Percentiles rank a stretch among this genome's conserved stretches.
Evolutionary conservation across 1,140 invertebrate genomes (phyloP).

Genomic region (Octopus sinensis): DNA sequence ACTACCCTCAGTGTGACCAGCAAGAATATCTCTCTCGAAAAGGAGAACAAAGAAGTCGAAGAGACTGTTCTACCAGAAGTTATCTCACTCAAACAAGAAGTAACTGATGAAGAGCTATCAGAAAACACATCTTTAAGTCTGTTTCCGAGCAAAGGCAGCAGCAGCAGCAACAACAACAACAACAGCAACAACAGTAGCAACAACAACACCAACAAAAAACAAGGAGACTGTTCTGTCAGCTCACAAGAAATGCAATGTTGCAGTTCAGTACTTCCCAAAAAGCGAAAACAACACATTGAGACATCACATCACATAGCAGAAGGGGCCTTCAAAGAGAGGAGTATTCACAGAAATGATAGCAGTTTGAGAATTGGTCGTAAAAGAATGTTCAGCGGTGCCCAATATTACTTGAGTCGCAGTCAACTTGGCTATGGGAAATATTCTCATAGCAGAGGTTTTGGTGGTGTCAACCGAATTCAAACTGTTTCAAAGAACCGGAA

Average conservation of each 20-base stretch:
- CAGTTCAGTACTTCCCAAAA: constrained; percentile 50
- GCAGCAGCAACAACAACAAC: neutral
- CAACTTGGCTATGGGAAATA: neutral
- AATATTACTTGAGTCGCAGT: neutral
- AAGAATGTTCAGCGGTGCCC: neutral
- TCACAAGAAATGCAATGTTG: constrained; percentile 45
- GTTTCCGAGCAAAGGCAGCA: neutral
- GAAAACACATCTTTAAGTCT: neutral
- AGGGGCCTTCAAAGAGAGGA: neutral
- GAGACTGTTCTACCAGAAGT: neutral
- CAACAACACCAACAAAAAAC: neutral
- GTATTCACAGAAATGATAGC: neutral
- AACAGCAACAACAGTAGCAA: neutral
- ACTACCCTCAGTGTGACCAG: neutral
- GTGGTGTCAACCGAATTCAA: neutral
- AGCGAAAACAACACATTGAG: constrained; percentile 51
- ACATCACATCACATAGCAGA: constrained; percentile 37
- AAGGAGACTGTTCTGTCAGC: constrained; percentile 9
- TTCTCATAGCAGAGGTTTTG: neutral
- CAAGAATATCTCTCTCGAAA: neutral
- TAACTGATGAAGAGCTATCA: neutral
- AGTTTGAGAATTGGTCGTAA: neutral
- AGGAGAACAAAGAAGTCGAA: neutral
- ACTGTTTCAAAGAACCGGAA: neutral
- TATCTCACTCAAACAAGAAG: neutral